These are phyloP conservation scores for Griposia aprilina DNA, from an alignment of 2,888 invertebrate species.

Conservation along the genomic window DNA sequence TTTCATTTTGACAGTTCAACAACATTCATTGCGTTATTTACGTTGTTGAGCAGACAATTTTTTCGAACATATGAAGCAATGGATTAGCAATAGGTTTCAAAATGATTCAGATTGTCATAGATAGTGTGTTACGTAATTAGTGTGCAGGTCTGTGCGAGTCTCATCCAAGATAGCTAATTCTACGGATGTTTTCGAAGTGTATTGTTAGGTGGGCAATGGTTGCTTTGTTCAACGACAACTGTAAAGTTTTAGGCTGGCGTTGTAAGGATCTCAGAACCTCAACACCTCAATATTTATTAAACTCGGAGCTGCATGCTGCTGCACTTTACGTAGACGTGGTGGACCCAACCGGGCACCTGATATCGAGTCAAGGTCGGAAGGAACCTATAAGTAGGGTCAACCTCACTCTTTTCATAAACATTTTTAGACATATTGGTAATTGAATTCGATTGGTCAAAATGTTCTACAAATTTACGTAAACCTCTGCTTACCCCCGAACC, in stretches of 20 bases:
- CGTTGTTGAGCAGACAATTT: no score
- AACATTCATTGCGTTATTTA: no score
- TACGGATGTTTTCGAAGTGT: neutral
- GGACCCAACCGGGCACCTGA: neutral
- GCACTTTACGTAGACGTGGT: neutral
- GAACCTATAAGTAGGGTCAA: no score
- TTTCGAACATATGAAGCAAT: no score
- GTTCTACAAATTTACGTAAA: neutral
- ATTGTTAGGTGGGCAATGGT: neutral
- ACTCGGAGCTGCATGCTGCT: no score
- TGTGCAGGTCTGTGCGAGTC: neutral
- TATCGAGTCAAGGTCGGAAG: no score
- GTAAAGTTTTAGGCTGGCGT: neutral
- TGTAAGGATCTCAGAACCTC: neutral
- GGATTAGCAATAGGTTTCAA: no score
- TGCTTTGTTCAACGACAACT: neutral
- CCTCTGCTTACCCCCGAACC: constrained; percentile 7
- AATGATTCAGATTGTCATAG: no score
- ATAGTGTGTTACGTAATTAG: neutral
- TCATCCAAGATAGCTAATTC: neutral
- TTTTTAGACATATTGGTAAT: no score
- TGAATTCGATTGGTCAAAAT: no score
- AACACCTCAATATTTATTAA: neutral
- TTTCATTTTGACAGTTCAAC: neutral
- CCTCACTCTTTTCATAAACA: no score